Base-by-base conservation (phyloP, 2,888 invertebrate genomes). In the Zaprionus obscuricornis region DNA sequence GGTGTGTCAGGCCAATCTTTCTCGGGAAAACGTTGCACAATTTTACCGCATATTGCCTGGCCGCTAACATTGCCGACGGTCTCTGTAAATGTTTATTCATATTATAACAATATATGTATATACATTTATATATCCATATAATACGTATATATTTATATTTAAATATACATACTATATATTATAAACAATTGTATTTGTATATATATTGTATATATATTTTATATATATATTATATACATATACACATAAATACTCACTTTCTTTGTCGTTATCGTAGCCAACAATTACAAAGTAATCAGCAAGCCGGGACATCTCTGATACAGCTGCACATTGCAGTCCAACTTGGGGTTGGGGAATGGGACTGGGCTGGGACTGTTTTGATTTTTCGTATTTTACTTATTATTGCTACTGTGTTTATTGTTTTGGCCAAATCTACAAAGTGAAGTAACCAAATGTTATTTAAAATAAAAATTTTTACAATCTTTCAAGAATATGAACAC, bases 221-320 rank as follows among this genome's bases (percentile, higher is more conserved):
- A 29, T 14, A 43, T 33, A 18, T 24, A 20, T 31, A 31, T 34
- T 29, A 34, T 5, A 14, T 26, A 11, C 14, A 14, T 40, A 27
- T 29, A 37, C 34, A 20, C 27, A 34, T 58, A 37, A 20, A 8
- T 55, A 94, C 96, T 95, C 92, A 97, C 98, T 94, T 93, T 97
- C 97, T 93, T 97, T 97, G 91, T 96, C 97, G 92, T 97, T 96
- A 93, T 98, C 97, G 92, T 97, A 98, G 91, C 98, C 98, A 91
- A 98, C 97, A 91, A 98, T 95, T 84, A 97, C 97, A 92, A 99
- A 98, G 92, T 99, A 99, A n/a, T n/a, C 98, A 88, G 97, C 98
- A 91, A 99, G 93, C 90, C n/a, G n/a, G 92, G 96, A 96, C 96
- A 96, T 96, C 63, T 71, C 79, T n/a, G n/a, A n/a, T 64, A 39